These are phyloP conservation scores for Apostichopus japonicus DNA, from an alignment of 35 echinoderm and acorn worm species.

Conservation along the genomic window DNA sequence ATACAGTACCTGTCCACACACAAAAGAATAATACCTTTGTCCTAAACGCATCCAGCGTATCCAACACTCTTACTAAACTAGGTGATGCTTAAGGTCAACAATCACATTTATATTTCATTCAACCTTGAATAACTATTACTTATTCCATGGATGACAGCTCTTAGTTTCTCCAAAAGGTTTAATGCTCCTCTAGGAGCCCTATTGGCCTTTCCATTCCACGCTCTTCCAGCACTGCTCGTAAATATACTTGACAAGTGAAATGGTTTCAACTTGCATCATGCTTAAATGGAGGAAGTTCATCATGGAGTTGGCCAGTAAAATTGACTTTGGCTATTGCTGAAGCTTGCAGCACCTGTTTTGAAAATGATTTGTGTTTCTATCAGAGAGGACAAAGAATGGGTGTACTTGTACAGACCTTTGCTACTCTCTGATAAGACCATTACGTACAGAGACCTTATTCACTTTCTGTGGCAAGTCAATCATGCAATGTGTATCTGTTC, in stretches of 20 bases:
- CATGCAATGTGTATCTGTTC: no score
- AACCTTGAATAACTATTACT: slow-evolving; percentile 17
- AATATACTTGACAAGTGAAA: slow-evolving; percentile 43
- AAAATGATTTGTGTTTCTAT: slow-evolving; percentile 23
- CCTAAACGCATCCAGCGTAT: not conserved
- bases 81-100: not conserved
- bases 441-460: no score
- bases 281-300: not conserved
- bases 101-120: not conserved
- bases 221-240: slow-evolving; percentile 17
- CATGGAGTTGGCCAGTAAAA: not conserved
- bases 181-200: not conserved
- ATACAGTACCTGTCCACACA: not conserved
- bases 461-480: no score
- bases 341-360: slow-evolving; percentile 20
- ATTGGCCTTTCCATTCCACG: not conserved
- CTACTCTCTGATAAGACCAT: no score
- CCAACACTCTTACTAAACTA: not conserved
- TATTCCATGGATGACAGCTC: slow-evolving; percentile 34
- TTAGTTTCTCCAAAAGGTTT: slow-evolving; percentile 7
- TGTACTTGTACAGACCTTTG: not conserved
- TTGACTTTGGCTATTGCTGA: not conserved
- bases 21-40: not conserved
- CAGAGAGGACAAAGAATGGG: not conserved
- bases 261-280: not conserved